Evolutionary conservation across 1,140 invertebrate genomes (phyloP).

Genomic region (Macrostomum lignano): DNA sequence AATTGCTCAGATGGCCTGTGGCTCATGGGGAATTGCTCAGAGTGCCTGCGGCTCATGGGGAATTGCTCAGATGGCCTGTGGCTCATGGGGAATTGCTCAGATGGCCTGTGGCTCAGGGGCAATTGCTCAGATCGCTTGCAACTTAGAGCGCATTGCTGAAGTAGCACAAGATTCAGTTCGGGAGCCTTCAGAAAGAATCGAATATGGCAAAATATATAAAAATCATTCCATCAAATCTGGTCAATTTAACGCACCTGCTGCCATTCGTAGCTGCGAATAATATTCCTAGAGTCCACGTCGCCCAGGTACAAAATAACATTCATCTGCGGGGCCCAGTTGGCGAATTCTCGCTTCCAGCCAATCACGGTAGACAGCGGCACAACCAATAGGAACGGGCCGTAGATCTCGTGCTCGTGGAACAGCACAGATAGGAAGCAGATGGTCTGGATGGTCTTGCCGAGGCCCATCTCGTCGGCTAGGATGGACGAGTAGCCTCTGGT

Average conservation of each 20-base stretch:
- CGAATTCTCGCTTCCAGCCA: slow-evolving; percentile 30
- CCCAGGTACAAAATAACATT: slow-evolving; percentile 32
- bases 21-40: too few relatives aligned
- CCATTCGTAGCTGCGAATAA: slow-evolving; percentile 89
- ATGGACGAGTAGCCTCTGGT: slow-evolving; percentile 29
- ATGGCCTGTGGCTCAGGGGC: too few relatives aligned
- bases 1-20: too few relatives aligned
- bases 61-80: too few relatives aligned
- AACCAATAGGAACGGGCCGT: slow-evolving; percentile 30
- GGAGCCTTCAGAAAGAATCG: too few relatives aligned
- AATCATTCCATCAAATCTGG: too few relatives aligned
- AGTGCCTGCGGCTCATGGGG: too few relatives aligned
- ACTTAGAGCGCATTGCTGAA: too few relatives aligned
- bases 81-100: too few relatives aligned
- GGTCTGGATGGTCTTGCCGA: slow-evolving; percentile 32
- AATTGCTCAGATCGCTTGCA: too few relatives aligned
- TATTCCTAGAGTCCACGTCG: slow-evolving; percentile 34
- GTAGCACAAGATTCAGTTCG: too few relatives aligned
- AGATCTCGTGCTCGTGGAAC: slow-evolving; percentile 24
- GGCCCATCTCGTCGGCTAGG: slow-evolving; percentile 32
- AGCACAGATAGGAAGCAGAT: slow-evolving; percentile 29
- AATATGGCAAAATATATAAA: too few relatives aligned
- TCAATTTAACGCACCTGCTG: slow-evolving; percentile 18
- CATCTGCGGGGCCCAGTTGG: slow-evolving; percentile 28
- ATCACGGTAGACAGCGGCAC: slow-evolving; percentile 31